Percentiles rank a stretch among this genome's conserved stretches.
Conservation (phyloP, 2,888 invertebrate species). For the Trileptium ribeirensis region DNA sequence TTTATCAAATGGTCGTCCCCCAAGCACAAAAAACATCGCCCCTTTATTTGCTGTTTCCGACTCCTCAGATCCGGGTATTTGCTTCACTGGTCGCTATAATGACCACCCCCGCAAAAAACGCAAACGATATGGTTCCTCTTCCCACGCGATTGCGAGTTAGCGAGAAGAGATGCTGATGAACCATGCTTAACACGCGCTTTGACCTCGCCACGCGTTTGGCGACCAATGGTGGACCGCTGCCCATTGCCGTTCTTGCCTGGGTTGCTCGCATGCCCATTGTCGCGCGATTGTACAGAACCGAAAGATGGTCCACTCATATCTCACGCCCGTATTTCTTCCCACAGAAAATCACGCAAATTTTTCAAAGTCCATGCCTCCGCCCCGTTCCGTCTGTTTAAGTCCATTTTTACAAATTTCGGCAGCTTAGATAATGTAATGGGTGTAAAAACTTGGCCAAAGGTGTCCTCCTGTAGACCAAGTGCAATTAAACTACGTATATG, state of each 20-base stretch:
- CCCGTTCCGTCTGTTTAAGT: background rate
- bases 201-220: background rate
- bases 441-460: background rate
- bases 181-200: background rate
- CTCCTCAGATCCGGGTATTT: background rate
- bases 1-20: background rate
- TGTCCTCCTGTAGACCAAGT: background rate
- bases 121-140: background rate
- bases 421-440: conserved; percentile 1
- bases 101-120: background rate
- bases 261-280: background rate
- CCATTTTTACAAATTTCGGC: background rate
- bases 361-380: background rate
- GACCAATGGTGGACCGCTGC: background rate
- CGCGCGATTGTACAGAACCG: too few relatives aligned
- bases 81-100: background rate
- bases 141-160: background rate
- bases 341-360: background rate
- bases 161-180: background rate
- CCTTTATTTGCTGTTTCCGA: background rate
- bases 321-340: background rate
- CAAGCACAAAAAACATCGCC: background rate
- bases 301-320: background rate
- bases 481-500: background rate
- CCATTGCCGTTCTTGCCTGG: too few relatives aligned